Percentiles rank a stretch among this genome's conserved stretches.
phyloP scores from a whole-genome alignment of 2,888 invertebrate species.

The Chelonus formosanus region DNA sequence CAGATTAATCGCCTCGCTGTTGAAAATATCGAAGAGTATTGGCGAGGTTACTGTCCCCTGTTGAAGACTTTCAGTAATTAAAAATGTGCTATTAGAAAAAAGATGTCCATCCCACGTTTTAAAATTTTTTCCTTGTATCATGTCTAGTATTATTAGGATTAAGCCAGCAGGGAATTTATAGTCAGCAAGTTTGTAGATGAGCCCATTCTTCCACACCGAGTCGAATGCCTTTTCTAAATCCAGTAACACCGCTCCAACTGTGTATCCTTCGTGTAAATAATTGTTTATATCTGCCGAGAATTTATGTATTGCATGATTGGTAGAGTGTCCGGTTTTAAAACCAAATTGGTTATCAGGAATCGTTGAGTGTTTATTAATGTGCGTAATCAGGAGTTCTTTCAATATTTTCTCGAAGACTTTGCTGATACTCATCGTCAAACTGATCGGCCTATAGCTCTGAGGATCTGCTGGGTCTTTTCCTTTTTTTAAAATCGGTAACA shows the following conservation, averaged over 20 bases:
- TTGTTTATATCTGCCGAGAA: conserved; percentile 21
- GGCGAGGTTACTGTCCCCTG: conserved; percentile 28
- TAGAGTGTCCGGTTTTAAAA: conserved; percentile 34
- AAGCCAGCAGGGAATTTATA: conserved; percentile 20
- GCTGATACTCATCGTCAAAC: conserved; percentile 31
- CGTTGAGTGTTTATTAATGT: conserved; percentile 1
- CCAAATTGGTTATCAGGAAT: conserved; percentile 39
- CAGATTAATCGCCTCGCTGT: conserved; percentile 22
- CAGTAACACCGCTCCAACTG: conserved; percentile 23
- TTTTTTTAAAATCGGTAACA: conserved; percentile 36
- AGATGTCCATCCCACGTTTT: not conserved
- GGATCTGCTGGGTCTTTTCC: conserved; percentile 31
- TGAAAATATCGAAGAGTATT: conserved; percentile 31
- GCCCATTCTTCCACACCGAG: conserved; percentile 24
- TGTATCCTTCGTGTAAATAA: not conserved
- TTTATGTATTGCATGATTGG: conserved; percentile 36
- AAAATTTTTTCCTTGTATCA: conserved; percentile 21
- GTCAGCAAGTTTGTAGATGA: conserved; percentile 18
- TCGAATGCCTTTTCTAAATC: conserved; percentile 33
- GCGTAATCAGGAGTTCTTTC: not conserved
- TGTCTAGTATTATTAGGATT: conserved; percentile 19
- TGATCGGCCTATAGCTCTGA: conserved; percentile 40
- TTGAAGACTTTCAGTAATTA: conserved; percentile 19
- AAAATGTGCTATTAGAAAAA: not conserved
- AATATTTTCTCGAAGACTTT: conserved; percentile 36